Base-by-base conservation (phyloP, 2,113 vertebrate species). In the Grammomys dolichurus region DNA sequence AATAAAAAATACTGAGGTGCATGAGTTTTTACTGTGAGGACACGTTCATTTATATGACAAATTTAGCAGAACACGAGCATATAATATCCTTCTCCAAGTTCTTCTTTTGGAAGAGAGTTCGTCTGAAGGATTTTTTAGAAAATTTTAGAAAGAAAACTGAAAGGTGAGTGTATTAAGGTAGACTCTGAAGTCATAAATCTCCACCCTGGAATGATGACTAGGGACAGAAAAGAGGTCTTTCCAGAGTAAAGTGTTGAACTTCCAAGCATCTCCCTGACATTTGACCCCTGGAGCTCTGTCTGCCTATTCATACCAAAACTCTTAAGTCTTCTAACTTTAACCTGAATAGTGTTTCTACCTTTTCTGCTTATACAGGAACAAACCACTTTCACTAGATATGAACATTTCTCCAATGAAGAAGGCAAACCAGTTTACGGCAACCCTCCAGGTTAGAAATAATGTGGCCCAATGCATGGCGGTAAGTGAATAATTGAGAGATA, bases 331-430 rank as follows among this genome's bases (percentile, higher is more conserved):
- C 51, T 67, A 46, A 67, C 31, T 89, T 60, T 36, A 33, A 40
- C 17, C 9, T 81, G 33, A 67, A 4, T 60, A 58, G 40, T 22
- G 22, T 81, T 63, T 92, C 43, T 94, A 2, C 40, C 28, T 87
- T 75, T 97, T 78, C 58, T 86, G 36, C 24, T 69, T 16, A 72
- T 60, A 43, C 43, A 94, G 80, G 89, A 17, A 8, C 3, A 51
- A 75, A 0, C 33, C 54, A 54, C 8, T 94, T 76, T 86, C 75
- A 26, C 3, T 78, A 31, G 20, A 1, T 12, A 16, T 92, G 31
- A 51, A 0, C 8, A 7, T 24, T 56, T 12, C 40, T 69, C 4
- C 16, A 14, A 2, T 2, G 22, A n/a, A 17, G 14, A 48, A 3
- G 2, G 6, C 4, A 72, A 12, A 43, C 31, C 5, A 56, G 56